A percentile compares a stretch with the other conserved stretches of the same genome.
phyloP scores from a whole-genome alignment of 2,113 vertebrate species.

The Tetrax tetrax region DNA sequence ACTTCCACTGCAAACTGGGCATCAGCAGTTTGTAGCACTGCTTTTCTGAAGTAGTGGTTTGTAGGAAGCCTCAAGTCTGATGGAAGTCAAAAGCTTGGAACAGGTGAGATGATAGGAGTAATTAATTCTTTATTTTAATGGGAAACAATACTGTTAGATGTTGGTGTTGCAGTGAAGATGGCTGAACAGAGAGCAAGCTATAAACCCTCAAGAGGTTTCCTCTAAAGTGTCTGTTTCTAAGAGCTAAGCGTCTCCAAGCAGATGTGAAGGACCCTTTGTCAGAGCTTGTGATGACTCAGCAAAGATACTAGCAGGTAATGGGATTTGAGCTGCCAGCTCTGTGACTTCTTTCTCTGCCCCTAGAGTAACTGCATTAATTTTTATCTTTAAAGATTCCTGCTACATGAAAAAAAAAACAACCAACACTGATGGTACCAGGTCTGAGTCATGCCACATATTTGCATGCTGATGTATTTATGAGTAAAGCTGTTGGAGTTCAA shows the following conservation, averaged over 20 bases:
- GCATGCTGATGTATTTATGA: not conserved
- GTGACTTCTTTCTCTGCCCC: not conserved
- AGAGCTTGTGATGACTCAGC: not conserved
- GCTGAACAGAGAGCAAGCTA: not conserved
- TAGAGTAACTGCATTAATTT: not conserved
- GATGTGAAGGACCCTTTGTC: not conserved
- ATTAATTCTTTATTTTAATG: not conserved
- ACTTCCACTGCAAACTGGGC: not conserved
- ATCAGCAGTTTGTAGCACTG: not conserved
- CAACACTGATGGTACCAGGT: not conserved
- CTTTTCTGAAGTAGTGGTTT: not conserved
- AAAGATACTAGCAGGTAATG: not conserved
- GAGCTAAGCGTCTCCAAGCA: not conserved
- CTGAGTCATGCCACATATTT: not conserved
- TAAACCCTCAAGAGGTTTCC: not conserved
- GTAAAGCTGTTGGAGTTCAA: not conserved
- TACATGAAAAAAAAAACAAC: not conserved
- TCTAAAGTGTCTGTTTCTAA: not conserved
- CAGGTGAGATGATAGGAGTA: not conserved
- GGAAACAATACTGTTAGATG: accelerated
- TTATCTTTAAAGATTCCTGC: not conserved
- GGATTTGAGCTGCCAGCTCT: not conserved
- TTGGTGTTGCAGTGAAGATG: not conserved
- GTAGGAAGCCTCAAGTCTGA: not conserved
- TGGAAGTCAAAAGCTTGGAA: not conserved